Base-by-base conservation (phyloP, 23 tunicate genomes). In the Diplosoma virens region DNA sequence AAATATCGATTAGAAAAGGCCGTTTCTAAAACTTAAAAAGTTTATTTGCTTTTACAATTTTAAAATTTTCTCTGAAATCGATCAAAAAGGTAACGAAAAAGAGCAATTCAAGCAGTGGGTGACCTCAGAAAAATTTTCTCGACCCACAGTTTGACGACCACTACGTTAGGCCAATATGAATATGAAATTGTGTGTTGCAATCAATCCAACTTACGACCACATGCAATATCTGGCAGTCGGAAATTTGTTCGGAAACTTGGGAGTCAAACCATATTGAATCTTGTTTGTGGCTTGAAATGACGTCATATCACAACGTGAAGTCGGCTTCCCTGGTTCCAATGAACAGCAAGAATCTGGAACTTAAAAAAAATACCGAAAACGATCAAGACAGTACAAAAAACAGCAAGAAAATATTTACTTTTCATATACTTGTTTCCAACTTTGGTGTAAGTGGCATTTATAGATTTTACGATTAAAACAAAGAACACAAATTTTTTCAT, bases 171-270 rank as follows among this genome's bases (percentile, higher is more conserved):
- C n/a, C n/a, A n/a, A n/a, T n/a, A n/a, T n/a, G n/a, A n/a, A n/a
- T n/a, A n/a, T n/a, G n/a, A n/a, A n/a, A n/a, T n/a, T n/a, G n/a
- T n/a, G n/a, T n/a, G 5, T 2, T 20, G 36, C n/a, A n/a, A n/a
- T n/a, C n/a, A n/a, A n/a, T n/a, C n/a, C n/a, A n/a, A n/a, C 82
- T 53, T 54, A 87, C 93, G 64, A 67, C 93, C 93, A 87, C 56
- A 37, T 73, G 86, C 93, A 87, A 32, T 34, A 54, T 59, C 71
- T 80, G 5, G 54, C 48, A 32, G 75, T 73, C 11, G 93, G 93
- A 55, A 87, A 80, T 18, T 63, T 73, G 58, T 74, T 64, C 0
- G 93, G 93, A 66, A 79, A 87, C 3, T 76, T 76, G 20, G 93
- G 93, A 37, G 75, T 87, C 25, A 29, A 63, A 22, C 80, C 81